Evolutionary conservation across 2,797 vertebrate genomes (phyloP), one percentile per base, ranked within the genome.

Genomic region (Myotis daubentonii): DNA sequence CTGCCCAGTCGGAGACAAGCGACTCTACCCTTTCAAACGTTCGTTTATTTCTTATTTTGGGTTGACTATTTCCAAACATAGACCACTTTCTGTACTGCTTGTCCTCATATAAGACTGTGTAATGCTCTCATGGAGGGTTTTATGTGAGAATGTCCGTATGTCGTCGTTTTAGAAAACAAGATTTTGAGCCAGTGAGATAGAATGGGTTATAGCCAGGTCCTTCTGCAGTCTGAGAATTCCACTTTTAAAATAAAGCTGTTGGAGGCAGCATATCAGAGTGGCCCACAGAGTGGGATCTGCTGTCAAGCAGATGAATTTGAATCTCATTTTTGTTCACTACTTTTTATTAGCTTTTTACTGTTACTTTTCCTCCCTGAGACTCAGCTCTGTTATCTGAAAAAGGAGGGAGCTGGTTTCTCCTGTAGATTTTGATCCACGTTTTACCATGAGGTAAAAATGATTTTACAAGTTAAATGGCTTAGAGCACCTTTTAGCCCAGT

Each of bases 41-140:
- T 87, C 66, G 65, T 87, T 87, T 88, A 87, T 87, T 72, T 95
- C 87, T 96, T 79, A 96, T 86, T 94, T 96, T 57, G 74, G 68
- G 68, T 85, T 71, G 81, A 94, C 78, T 96, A 70, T 95, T 97
- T 96, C 85, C 92, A 96, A 95, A 97, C 87, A 93, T 44, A 93
- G 87, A 92, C 47, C 25, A 41, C 60, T 95, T 94, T 85, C 81
- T 85, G 36, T n/a, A 41, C 49, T 33, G 60, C 94, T 89, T 79
- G 17, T 87, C 53, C 74, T 94, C 30, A 12, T 80, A 4, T 6
- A 66, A 44, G 87, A 71, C 53, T 44, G 80, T 91, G 49, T 68
- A 65, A 85, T 89, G 74, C 93, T 85, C 68, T 72, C 53, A 17
- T 28, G 38, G 66, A 89, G 28, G 60, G 30, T 87, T 95, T 90